A percentile compares a stretch with the other conserved stretches of the same genome.
Conservation (phyloP, 2,888 invertebrate species). For the Plagodis dolabraria region DNA sequence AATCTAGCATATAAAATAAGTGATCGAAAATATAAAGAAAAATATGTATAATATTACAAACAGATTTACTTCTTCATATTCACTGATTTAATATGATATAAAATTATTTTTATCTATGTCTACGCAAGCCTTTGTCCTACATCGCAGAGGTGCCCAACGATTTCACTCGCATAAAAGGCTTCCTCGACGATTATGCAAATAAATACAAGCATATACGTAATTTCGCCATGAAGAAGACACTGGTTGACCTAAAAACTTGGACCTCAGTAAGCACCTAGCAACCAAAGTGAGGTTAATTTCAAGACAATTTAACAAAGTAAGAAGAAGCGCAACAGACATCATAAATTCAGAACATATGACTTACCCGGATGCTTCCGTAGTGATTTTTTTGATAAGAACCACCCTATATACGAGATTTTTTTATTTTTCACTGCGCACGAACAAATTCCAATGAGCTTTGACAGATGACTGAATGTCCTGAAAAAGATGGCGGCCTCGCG, state of each 20-base stretch:
- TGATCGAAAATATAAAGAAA: too few species aligned
- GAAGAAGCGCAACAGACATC: constrained; percentile 38
- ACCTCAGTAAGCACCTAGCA: constrained; percentile 37
- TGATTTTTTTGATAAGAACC: constrained; percentile 60
- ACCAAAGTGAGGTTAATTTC: constrained; percentile 54
- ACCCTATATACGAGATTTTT: constrained; percentile 61
- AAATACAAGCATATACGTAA: constrained; percentile 49
- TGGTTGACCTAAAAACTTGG: constrained; percentile 74
- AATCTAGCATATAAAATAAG: too few species aligned
- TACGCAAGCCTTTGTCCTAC: constrained; percentile 10
- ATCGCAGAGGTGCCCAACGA: constrained; percentile 15
- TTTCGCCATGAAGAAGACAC: constrained; percentile 64
- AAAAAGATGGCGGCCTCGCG: constrained; percentile 66
- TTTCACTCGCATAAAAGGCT: constrained; percentile 38
- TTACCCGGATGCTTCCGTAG: constrained; percentile 83
- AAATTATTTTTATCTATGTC: too few species aligned
- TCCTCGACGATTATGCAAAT: constrained; percentile 55
- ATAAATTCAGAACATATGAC: constrained; percentile 48
- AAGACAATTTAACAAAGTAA: constrained; percentile 38
- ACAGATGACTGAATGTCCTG: constrained; percentile 73
- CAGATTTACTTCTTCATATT: too few species aligned
- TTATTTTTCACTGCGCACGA: constrained; percentile 64
- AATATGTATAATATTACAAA: too few species aligned
- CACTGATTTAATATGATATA: not conserved
- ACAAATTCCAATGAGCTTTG: constrained; percentile 59